Conservation (phyloP, 2,113 vertebrate species). For the Podiceps cristatus region DNA sequence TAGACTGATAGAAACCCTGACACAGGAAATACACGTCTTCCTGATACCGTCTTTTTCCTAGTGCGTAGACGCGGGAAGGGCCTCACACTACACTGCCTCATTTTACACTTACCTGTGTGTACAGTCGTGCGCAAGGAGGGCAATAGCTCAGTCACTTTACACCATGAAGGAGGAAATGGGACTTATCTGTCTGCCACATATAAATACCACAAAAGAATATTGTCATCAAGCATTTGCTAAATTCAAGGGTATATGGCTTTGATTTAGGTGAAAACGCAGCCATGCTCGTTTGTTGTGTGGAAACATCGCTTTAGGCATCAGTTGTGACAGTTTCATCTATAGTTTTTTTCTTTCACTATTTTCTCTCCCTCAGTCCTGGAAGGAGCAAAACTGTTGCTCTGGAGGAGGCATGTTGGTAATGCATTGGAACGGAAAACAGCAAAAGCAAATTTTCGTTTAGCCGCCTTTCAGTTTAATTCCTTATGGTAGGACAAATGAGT, state of each 20-base stretch:
- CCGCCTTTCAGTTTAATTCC: not conserved
- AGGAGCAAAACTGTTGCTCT: not conserved
- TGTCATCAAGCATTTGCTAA: not conserved
- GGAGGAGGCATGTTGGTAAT: not conserved
- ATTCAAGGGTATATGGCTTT: not conserved
- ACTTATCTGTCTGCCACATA: not conserved
- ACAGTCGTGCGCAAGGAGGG: rapidly evolving
- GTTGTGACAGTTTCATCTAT: not conserved
- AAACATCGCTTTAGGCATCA: not conserved
- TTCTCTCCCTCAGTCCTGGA: not conserved
- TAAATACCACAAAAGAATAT: not conserved
- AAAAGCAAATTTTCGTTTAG: not conserved
- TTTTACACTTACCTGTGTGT: rapidly evolving
- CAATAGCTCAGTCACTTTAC: not conserved
- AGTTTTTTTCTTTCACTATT: not conserved
- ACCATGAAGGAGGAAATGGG: not conserved
- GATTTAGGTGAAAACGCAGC: not conserved
- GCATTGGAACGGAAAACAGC: not conserved
- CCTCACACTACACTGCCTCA: not conserved
- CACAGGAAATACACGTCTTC: not conserved
- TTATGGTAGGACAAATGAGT: not conserved
- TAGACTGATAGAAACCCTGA: not conserved
- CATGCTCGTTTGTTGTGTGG: not conserved
- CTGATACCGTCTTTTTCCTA: not conserved
- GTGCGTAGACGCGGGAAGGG: not conserved